Percentiles rank a stretch among this genome's conserved stretches.
Conservation (phyloP, 2,113 vertebrate species). For the Nymphicus hollandicus region DNA sequence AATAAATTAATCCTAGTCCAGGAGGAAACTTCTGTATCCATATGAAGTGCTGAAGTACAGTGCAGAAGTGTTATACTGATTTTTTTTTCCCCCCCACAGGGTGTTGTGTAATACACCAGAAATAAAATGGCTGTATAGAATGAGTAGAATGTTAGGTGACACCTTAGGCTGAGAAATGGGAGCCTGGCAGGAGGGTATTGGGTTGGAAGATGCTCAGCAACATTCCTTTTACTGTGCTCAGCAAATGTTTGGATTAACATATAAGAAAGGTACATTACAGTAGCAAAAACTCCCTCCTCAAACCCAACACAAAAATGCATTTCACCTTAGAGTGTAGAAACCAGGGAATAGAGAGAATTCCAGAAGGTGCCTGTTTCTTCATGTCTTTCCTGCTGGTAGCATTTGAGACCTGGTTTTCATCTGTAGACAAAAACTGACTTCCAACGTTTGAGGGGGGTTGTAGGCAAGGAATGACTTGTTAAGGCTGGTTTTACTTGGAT, state of each 20-base stretch:
- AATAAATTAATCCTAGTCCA: slow-evolving; percentile 40
- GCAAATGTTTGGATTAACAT: neutral
- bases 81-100: neutral
- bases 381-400: neutral
- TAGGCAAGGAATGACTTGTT: neutral
- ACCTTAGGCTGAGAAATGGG: neutral
- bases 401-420: neutral
- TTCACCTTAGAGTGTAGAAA: neutral
- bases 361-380: neutral
- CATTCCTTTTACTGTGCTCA: neutral
- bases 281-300: neutral
- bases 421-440: neutral
- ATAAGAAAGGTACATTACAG: neutral
- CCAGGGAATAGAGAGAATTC: neutral
- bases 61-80: neutral
- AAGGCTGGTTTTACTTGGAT: neutral
- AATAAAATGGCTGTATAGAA: neutral
- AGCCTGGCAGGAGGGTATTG: neutral
- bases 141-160: neutral
- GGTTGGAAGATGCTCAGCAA: neutral
- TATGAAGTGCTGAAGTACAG: neutral
- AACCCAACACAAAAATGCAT: neutral
- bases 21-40: neutral
- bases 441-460: neutral
- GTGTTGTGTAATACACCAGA: neutral